Percentiles rank a stretch among this genome's conserved stretches.
phyloP scores from a whole-genome alignment of 2,797 vertebrate species.

The Bovichtus variegatus region DNA sequence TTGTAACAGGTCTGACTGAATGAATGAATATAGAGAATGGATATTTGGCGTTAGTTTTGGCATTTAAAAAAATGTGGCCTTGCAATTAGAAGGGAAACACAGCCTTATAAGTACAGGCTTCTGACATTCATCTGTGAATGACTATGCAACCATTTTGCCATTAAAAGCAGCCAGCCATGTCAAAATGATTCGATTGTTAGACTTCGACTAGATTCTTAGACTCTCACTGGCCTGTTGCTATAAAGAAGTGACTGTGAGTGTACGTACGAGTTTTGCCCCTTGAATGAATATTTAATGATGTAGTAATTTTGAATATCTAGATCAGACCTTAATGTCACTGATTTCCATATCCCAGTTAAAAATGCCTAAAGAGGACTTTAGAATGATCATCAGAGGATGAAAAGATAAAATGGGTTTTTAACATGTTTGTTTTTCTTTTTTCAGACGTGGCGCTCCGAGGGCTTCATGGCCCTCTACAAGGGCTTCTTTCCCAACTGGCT shows the following conservation, averaged over 20 bases:
- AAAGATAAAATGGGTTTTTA: constrained; percentile 29
- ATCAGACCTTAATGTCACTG: neutral
- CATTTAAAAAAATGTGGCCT: no score
- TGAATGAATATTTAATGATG: constrained; percentile 1
- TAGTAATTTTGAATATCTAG: constrained; percentile 11
- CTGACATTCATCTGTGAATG: no score
- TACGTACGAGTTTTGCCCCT: neutral
- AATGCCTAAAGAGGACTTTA: constrained; percentile 7
- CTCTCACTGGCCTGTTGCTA: neutral
- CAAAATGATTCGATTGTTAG: no score
- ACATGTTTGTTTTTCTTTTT: constrained; percentile 45
- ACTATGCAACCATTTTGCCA: no score
- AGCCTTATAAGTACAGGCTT: no score
- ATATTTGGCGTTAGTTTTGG: no score
- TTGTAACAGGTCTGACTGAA: no score
- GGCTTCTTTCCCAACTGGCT: constrained; percentile 99
- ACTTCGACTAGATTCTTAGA: neutral
- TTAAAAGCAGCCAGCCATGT: neutral
- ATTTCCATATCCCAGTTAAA: neutral
- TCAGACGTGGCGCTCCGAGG: constrained; percentile 95
- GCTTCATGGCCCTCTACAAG: constrained; percentile 97
- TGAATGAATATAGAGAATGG: no score
- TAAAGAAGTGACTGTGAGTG: neutral
- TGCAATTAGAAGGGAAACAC: no score
- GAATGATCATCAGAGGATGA: constrained; percentile 22